Evolutionary conservation across 2,888 invertebrate genomes (phyloP), one percentile per base, ranked within the genome.

Genomic region (Nasonia oneida): DNA sequence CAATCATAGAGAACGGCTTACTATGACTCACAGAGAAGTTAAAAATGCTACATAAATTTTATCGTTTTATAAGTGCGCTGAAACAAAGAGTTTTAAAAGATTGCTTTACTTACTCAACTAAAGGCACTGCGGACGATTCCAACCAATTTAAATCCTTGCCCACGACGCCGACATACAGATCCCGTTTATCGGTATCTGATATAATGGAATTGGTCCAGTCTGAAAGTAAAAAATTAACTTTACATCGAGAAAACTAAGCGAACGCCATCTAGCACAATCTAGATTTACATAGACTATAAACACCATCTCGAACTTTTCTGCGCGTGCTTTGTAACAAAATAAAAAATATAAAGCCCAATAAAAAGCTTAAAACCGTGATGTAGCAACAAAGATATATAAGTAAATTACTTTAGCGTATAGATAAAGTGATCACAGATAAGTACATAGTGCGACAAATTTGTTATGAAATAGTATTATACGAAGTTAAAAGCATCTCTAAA

Each of bases 61-160:
- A 50, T 42, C 53, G 14, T 71, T 81, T 61, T 82, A 74, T 47
- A 47, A 12, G 73, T 2, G 18, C 39, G 23, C 83, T 39, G 4
- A 18, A 64, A 64, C 64, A 64, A 64, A 64, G 64, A 64, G 14
- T 47, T 47, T 42, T 39, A 23, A 42, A 73, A 73, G n/a, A n/a
- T n/a, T 10, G 5, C 85, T 29, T 12, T n/a, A 87, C 91, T 90
- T 82, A 93, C 93, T 93, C 91, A 86, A 93, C 90, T 83, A 91
- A 89, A 81, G 93, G 92, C 86, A 88, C 89, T 75, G 93, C 93
- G 79, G 91, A 90, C 53, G 91, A 90, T 88, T 93, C 93, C 83
- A 93, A 88, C 93, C 93, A 93, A 84, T 91, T 88, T 86, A 91
- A 90, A 91, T 93, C 93, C 89, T 91, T 92, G 81, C 90, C 92